phyloP scores from a whole-genome alignment of 2,113 vertebrate species.

The Ophiodon elongatus region DNA sequence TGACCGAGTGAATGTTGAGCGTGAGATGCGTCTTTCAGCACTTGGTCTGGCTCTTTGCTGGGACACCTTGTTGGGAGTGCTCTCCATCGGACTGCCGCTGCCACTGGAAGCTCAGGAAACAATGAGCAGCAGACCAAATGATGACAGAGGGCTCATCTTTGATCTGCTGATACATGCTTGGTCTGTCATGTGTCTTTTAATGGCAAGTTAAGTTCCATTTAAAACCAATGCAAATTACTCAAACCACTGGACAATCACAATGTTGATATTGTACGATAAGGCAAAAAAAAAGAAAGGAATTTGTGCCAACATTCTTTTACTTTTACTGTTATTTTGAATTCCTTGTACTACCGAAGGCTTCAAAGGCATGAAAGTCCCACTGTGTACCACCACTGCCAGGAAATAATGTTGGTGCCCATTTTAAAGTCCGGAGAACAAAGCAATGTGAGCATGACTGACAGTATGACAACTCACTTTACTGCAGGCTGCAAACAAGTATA shows the following conservation, averaged over 20 bases:
- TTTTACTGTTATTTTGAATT: slow-evolving; percentile 11
- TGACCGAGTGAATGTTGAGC: slow-evolving; percentile 58
- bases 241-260: slow-evolving; percentile 15
- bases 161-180: slow-evolving; percentile 49
- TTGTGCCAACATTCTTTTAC: slow-evolving; percentile 1
- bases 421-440: neutral
- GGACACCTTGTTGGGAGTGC: slow-evolving; percentile 83
- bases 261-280: neutral
- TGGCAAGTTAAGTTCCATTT: slow-evolving; percentile 42
- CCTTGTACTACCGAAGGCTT: neutral
- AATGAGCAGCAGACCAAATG: slow-evolving; percentile 67
- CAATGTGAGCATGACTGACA: neutral
- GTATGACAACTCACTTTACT: neutral
- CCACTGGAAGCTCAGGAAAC: slow-evolving; percentile 60
- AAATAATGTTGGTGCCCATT: neutral
- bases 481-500: neutral
- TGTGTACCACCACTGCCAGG: neutral
- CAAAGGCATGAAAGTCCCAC: neutral
- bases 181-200: slow-evolving; percentile 43
- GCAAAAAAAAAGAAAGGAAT: slow-evolving; percentile 6
- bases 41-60: slow-evolving; percentile 80
- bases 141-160: slow-evolving; percentile 63
- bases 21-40: slow-evolving; percentile 84
- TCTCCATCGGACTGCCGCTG: slow-evolving; percentile 58
- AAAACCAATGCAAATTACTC: slow-evolving; percentile 38